phyloP scores from a whole-genome alignment of 2,113 vertebrate species.

The Oplegnathus fasciatus region DNA sequence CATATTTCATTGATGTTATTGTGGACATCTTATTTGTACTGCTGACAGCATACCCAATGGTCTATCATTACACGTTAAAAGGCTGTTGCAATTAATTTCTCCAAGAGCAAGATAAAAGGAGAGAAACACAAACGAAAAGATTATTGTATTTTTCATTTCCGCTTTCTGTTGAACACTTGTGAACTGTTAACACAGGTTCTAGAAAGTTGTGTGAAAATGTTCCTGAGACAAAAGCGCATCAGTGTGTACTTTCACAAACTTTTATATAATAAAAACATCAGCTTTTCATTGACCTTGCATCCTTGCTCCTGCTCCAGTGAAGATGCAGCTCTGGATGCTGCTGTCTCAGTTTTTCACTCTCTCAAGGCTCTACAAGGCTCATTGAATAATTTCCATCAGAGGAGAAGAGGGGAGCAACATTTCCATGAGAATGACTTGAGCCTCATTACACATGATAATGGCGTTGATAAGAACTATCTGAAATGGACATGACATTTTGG shows the following conservation, averaged over 20 bases:
- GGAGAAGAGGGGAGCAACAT: constrained; percentile 25
- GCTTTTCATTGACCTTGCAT: neutral
- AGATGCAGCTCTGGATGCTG: neutral
- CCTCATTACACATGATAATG: constrained; percentile 64
- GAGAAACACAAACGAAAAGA: constrained; percentile 1
- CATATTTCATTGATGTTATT: constrained; percentile 1
- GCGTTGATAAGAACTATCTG: constrained; percentile 39
- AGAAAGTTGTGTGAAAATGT: neutral
- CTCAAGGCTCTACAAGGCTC: constrained; percentile 9
- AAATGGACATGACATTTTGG: constrained; percentile 57
- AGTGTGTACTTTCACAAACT: neutral
- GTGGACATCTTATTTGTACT: constrained; percentile 9
- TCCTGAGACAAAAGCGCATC: neutral
- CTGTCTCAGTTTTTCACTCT: neutral
- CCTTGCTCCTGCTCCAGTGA: neutral
- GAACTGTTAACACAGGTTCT: neutral
- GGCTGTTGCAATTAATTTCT: neutral
- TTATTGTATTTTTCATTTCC: neutral
- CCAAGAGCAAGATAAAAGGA: neutral
- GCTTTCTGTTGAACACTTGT: neutral
- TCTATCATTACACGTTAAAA: neutral
- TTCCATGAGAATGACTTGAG: constrained; percentile 60
- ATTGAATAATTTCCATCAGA: constrained; percentile 42
- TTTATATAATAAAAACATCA: neutral
- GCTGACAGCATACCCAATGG: neutral